These are phyloP conservation scores for Neosilurus mollespiculum DNA, from an alignment of 2,797 vertebrate species.

Conservation along the genomic window DNA sequence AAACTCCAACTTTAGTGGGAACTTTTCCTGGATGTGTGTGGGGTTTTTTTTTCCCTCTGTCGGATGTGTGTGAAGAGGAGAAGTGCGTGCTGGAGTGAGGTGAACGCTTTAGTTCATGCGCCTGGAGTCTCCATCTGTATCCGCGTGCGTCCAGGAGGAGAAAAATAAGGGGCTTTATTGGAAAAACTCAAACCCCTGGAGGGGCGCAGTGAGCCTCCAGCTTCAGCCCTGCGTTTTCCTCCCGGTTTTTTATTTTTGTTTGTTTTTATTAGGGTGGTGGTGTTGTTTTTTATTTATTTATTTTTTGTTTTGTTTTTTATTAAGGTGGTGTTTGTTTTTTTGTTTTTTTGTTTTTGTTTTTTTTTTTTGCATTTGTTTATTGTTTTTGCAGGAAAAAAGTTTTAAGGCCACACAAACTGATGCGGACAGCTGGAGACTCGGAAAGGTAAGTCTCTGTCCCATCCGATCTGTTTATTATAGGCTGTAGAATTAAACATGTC, in stretches of 20 bases:
- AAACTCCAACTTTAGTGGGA: conserved; percentile 54
- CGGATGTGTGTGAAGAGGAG: conserved; percentile 27
- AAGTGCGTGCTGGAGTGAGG: conserved; percentile 38
- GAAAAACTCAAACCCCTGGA: conserved; percentile 69
- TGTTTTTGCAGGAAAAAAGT: conserved; percentile 55
- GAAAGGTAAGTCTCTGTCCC: conserved; percentile 64
- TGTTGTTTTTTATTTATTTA: conserved; percentile 34
- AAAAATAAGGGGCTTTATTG: conserved; percentile 70
- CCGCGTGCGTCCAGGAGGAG: conserved; percentile 59
- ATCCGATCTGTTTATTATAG: not conserved
- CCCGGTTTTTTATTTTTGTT: conserved; percentile 49
- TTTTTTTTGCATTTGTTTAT: not conserved
- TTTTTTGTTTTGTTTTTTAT: not conserved
- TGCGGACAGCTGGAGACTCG: conserved; percentile 63
- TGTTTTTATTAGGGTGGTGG: conserved; percentile 53
- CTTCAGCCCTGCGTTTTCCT: conserved; percentile 43
- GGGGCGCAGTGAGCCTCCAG: conserved; percentile 66
- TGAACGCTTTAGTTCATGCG: conserved; percentile 46
- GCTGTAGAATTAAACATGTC: not conserved
- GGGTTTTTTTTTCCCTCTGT: not conserved
- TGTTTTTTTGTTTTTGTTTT: not conserved
- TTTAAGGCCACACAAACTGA: conserved; percentile 65
- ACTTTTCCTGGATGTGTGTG: conserved; percentile 21
- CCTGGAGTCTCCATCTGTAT: conserved; percentile 65
- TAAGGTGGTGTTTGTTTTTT: conserved; percentile 15